phyloP scores from a whole-genome alignment of 2,888 invertebrate genomes.

The Meteorus cinctellus region DNA sequence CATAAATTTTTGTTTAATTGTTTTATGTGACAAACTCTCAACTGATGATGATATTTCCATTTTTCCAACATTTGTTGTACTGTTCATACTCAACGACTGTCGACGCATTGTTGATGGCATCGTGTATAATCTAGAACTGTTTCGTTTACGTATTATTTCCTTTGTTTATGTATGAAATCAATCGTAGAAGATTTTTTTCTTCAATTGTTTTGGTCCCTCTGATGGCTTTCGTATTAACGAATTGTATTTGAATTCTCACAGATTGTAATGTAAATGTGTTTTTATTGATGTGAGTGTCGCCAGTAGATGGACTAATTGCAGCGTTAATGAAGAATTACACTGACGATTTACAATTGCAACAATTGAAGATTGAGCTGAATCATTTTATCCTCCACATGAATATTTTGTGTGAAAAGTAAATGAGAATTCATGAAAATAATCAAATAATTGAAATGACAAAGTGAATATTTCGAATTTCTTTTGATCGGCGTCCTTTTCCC shows the following conservation, averaged over 20 bases:
- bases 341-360: too few species aligned
- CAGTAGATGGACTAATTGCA: too few species aligned
- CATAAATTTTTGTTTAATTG: constrained; percentile 57
- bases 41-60: constrained; percentile 29
- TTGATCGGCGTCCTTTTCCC: too few species aligned
- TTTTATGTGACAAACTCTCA: constrained; percentile 16
- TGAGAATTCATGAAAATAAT: too few species aligned
- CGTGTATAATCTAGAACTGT: not conserved
- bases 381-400: too few species aligned
- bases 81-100: constrained; percentile 10
- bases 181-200: not conserved
- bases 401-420: too few species aligned
- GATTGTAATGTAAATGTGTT: not conserved
- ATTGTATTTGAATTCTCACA: not conserved
- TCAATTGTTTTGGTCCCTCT: not conserved
- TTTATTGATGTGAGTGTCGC: too few species aligned
- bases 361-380: too few species aligned
- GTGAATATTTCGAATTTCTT: too few species aligned
- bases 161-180: not conserved
- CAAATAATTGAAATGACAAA: too few species aligned
- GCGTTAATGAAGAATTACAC: too few species aligned
- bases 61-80: constrained; percentile 9
- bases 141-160: not conserved
- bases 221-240: not conserved
- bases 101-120: not conserved